Evolutionary conservation across 2,888 invertebrate species (phyloP), one percentile per base, ranked within the genome.

Genomic region (Macrophya annulata): DNA sequence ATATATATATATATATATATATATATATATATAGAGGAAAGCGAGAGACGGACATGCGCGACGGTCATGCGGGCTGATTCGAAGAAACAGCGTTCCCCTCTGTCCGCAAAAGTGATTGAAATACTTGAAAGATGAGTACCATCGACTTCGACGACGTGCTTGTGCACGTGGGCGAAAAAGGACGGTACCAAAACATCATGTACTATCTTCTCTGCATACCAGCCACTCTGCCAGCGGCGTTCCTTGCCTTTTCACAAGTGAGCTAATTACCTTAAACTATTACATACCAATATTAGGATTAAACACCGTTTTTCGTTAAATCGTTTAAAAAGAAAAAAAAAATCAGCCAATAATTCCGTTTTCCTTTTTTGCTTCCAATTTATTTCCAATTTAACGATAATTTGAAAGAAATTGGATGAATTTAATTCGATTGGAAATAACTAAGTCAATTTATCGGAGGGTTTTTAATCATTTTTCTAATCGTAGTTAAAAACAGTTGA

Each of bases 211-310:
- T 96, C 45, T 96, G 96, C 91, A 95, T 95, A 85, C 94, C 96
- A 25, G 96, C 96, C 0, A 95, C 96, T 12, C 93, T 96, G 87
- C 95, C 96, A 0, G 96, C 96, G 4, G 96, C 96, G 0, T 96
- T 96, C 89, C 94, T 96, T 85, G 96, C 96, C 9, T 96, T 96
- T 90, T 96, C 95, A 62, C 96, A 96, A 94, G 96, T 96, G 89
- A 93, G 93, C 2, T n/a, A 68, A 2, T 2, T 31, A 31, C 31
- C 31, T 31, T 2, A 2, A 31, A 2, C 31, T 31, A 31, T 3
- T 31, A 31, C 3, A 31, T 3, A 31, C 31, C 31, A 2, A 31
- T 31, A 31, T 31, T 25, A 25, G 0, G 0, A 55, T n/a, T 6
- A 55, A 79, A 79, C 1, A 51, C n/a, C 55, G 31, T 37, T 55